phyloP scores from a whole-genome alignment of 53 echinoderm and acorn worm genomes.

The Hippasteria phrygiana region DNA sequence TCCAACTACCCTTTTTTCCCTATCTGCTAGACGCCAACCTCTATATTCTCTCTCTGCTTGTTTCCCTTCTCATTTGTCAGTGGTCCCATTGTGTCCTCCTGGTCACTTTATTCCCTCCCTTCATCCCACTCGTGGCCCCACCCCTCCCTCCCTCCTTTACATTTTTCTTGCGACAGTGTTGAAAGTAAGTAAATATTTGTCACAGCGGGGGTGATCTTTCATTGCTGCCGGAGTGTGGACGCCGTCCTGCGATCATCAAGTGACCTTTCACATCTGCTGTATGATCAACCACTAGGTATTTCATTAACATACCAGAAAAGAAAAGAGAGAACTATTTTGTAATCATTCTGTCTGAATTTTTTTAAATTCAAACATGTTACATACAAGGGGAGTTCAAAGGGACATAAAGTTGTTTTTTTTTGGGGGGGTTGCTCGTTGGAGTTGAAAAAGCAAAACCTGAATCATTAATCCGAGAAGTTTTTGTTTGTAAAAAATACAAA shows the following conservation, averaged over 20 bases:
- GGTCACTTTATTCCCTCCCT: not conserved
- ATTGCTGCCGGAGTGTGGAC: conserved; percentile 5
- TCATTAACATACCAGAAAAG: conserved; percentile 21
- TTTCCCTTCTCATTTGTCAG: not conserved
- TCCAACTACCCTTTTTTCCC: too few relatives aligned
- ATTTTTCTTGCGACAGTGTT: conserved; percentile 51
- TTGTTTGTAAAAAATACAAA: too few relatives aligned
- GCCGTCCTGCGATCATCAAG: conserved; percentile 12
- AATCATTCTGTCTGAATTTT: not conserved
- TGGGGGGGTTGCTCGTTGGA: too few relatives aligned
- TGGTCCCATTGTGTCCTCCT: not conserved
- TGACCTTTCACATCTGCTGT: conserved; percentile 28
- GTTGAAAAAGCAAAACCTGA: too few relatives aligned
- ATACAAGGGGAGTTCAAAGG: too few relatives aligned
- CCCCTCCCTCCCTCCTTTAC: conserved; percentile 31
- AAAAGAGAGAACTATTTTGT: not conserved
- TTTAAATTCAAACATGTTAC: not conserved
- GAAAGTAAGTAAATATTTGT: conserved; percentile 65
- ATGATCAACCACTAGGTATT: conserved; percentile 51
- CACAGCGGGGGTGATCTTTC: conserved; percentile 11
- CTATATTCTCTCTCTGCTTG: not conserved
- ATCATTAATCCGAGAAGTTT: too few relatives aligned
- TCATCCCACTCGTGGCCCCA: not conserved
- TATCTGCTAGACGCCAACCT: too few relatives aligned
- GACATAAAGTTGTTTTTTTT: too few relatives aligned